These are phyloP conservation scores for Zaprionus africanus DNA, from an alignment of 1,140 invertebrate genomes.

Conservation along the genomic window DNA sequence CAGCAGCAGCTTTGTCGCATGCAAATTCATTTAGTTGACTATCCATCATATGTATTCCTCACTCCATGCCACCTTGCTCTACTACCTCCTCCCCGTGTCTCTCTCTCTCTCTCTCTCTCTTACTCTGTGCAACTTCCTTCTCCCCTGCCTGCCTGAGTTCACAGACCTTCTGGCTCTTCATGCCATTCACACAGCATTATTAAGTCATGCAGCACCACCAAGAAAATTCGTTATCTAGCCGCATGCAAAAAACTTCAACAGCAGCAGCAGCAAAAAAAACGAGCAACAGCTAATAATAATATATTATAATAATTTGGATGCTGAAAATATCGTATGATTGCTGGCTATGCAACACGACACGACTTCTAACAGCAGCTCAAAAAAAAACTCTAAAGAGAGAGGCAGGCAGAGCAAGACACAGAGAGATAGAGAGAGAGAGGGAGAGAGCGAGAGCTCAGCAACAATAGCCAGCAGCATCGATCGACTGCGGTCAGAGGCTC, in stretches of 20 bases:
- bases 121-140: background rate
- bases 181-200: constrained; percentile 54
- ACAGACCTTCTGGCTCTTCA: constrained; percentile 22
- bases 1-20: constrained; percentile 58
- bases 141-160: constrained; percentile 11
- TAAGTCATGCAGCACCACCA: constrained; percentile 38
- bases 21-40: constrained; percentile 70
- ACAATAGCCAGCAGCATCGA: constrained; percentile 48
- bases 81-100: background rate
- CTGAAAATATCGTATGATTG: constrained; percentile 83
- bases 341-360: constrained; percentile 41
- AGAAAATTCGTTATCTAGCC: constrained; percentile 43
- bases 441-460: constrained; percentile 6
- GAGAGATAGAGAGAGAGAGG: constrained; percentile 9
- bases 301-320: constrained; percentile 84
- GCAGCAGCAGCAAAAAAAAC: constrained; percentile 33
- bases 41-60: constrained; percentile 47
- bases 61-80: background rate
- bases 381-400: constrained; percentile 43
- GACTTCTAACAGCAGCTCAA: constrained; percentile 62
- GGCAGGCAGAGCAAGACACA: background rate
- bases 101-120: background rate
- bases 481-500: constrained; percentile 33
- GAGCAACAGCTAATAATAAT: constrained; percentile 78
- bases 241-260: constrained; percentile 37